Evolutionary conservation across 2,113 vertebrate species (phyloP).

Genomic region (Pycnonotus jocosus): DNA sequence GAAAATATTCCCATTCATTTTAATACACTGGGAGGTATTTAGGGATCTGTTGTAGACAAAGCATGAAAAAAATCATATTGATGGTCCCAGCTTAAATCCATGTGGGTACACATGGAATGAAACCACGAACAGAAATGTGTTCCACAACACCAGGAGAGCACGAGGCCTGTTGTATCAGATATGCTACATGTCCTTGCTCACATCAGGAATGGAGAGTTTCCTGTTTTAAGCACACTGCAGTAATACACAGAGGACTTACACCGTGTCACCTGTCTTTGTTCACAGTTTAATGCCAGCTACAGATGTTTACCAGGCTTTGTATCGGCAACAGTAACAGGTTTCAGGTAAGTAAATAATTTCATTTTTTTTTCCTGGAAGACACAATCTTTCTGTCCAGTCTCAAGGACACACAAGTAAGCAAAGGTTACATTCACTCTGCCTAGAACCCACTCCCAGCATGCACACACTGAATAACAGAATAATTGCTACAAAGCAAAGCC

Average conservation of each 20-base stretch:
- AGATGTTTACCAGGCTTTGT: slow-evolving; percentile 67
- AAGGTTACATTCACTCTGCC: not conserved
- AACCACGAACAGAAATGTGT: not conserved
- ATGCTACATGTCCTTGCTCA: not conserved
- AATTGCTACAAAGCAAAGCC: not conserved
- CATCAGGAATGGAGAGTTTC: not conserved
- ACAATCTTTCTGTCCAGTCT: not conserved
- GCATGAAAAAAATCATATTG: not conserved
- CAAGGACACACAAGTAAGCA: not conserved
- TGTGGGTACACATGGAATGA: not conserved
- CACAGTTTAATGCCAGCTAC: slow-evolving; percentile 68
- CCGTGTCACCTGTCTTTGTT: slow-evolving; percentile 13
- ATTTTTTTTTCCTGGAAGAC: not conserved
- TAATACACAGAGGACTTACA: not conserved
- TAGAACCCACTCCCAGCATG: not conserved
- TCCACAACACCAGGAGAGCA: not conserved
- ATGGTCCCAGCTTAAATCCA: not conserved
- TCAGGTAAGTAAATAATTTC: slow-evolving; percentile 60
- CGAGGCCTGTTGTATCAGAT: not conserved
- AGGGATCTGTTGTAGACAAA: not conserved
- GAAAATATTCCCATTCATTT: not conserved
- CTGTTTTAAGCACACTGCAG: not conserved
- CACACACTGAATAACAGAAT: not conserved
- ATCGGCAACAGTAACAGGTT: slow-evolving; percentile 42
- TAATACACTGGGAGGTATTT: not conserved